Evolutionary conservation across 2,113 vertebrate genomes (phyloP).

Genomic region (Hippocampus mohnikei): DNA sequence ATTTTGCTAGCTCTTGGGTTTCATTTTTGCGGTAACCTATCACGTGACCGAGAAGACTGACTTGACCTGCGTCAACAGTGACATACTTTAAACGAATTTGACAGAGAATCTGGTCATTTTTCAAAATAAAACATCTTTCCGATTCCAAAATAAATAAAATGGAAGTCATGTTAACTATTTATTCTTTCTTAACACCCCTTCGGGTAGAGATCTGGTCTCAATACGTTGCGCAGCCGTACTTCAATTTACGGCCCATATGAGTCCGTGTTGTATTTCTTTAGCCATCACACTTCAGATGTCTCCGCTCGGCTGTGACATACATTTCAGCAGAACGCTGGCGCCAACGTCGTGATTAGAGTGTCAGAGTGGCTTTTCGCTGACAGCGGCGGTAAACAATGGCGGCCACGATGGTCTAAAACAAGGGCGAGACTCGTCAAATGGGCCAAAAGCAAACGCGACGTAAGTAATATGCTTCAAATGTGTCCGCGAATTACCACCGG

Average conservation of each 20-base stretch:
- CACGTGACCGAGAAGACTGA: no score
- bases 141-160: no score
- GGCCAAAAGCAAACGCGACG: not conserved
- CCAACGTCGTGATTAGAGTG: not conserved
- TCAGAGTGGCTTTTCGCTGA: not conserved
- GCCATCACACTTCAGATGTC: not conserved
- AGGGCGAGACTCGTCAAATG: not conserved
- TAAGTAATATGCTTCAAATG: conserved; percentile 12
- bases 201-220: not conserved
- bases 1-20: no score
- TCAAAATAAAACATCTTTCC: no score
- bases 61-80: no score
- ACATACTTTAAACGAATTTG: no score
- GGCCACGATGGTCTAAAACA: not conserved
- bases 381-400: not conserved
- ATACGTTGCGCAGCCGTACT: not conserved
- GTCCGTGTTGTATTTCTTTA: not conserved
- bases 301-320: not conserved
- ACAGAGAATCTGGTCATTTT: no score
- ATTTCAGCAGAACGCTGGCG: not conserved
- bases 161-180: no score
- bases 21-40: no score
- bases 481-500: conserved; percentile 1
- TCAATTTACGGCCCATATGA: not conserved
- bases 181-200: no score